Conservation (phyloP, 2,113 vertebrate species). For the Brachyistius frenatus region DNA sequence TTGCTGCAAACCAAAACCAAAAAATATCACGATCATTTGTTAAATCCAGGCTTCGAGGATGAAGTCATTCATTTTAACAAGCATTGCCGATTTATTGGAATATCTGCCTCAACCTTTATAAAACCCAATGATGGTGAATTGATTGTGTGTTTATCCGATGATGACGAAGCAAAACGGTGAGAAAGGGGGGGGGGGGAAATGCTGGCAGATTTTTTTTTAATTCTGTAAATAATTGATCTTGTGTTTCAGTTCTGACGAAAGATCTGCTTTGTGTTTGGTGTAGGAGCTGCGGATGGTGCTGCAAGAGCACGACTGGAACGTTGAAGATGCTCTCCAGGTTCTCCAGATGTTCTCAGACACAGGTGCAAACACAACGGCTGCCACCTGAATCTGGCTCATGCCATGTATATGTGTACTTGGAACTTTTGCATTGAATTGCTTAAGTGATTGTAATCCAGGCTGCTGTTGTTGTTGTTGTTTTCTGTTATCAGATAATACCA, state of each 20-base stretch:
- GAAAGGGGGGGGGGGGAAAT: too few species aligned
- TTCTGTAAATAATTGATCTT: not conserved
- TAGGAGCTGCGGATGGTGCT: constrained; percentile 93
- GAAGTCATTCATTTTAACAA: too few species aligned
- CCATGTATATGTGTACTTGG: not conserved
- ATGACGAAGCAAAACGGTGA: too few species aligned
- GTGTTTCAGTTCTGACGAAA: not conserved
- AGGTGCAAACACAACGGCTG: constrained; percentile 58
- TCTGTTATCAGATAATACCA: constrained; percentile 46
- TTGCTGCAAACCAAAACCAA: too few species aligned
- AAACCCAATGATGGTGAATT: too few species aligned
- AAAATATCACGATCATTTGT: too few species aligned
- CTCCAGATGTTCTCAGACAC: constrained; percentile 89
- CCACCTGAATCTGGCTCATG: not conserved
- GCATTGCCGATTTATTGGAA: too few species aligned
- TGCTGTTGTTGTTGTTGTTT: not conserved
- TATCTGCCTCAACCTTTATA: too few species aligned
- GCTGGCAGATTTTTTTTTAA: not conserved
- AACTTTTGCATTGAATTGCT: not conserved
- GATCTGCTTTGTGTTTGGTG: constrained; percentile 26
- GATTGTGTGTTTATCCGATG: too few species aligned
- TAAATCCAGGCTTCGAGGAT: too few species aligned
- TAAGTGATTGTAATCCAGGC: not conserved
- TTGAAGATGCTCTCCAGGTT: constrained; percentile 88
- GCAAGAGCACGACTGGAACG: constrained; percentile 93